A percentile compares a stretch with the other conserved stretches of the same genome.
Evolutionary conservation across 2,113 vertebrate species (phyloP).

Genomic region (Ceyx melanurus): DNA sequence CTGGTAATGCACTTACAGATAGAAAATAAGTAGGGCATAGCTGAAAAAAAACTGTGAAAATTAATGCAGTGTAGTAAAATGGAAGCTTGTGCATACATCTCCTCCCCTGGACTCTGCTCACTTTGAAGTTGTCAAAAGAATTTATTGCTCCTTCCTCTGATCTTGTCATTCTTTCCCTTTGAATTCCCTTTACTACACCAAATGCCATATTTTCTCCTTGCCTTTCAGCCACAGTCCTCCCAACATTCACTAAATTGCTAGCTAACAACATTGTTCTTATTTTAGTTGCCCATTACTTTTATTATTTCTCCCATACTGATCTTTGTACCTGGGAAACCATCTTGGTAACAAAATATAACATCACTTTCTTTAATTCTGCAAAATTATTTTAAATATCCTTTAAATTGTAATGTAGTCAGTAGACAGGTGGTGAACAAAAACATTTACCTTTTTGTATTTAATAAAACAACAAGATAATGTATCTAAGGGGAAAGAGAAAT

Average conservation of each 20-base stretch:
- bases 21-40: constrained; percentile 49
- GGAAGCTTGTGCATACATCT: neutral
- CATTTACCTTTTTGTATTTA: neutral
- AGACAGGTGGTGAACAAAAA: neutral
- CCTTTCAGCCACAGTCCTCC: neutral
- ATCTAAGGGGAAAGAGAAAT: neutral
- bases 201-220: neutral
- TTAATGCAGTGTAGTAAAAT: constrained; percentile 1
- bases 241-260: neutral
- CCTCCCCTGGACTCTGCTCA: neutral
- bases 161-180: constrained; percentile 21
- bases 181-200: neutral
- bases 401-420: neutral
- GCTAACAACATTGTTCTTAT: neutral
- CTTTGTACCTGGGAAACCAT: neutral
- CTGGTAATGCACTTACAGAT: neutral
- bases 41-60: neutral
- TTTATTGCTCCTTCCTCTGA: constrained; percentile 9
- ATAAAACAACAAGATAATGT: neutral
- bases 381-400: neutral
- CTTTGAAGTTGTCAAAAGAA: constrained; percentile 53
- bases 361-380: neutral
- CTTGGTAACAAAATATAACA: neutral
- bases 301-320: neutral
- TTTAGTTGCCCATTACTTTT: neutral